These are phyloP conservation scores for Siniperca knerii DNA, from an alignment of 2,113 vertebrate species.

Conservation along the genomic window DNA sequence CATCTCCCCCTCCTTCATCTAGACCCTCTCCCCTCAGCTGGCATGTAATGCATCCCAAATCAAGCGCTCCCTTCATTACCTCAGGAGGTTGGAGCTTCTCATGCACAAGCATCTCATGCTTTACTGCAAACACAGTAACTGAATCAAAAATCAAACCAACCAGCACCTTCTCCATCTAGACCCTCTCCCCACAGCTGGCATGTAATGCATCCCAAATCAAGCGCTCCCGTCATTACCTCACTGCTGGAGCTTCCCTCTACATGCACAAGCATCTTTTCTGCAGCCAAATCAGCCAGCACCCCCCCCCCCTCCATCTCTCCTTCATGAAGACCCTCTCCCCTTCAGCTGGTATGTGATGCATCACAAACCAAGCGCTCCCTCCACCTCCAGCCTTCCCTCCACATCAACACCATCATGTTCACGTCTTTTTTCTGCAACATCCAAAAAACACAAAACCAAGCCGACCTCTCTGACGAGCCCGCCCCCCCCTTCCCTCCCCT, in stretches of 20 bases:
- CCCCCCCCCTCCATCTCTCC: no score
- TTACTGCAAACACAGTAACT: not conserved
- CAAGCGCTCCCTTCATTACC: constrained; percentile 5
- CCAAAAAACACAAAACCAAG: constrained; percentile 22
- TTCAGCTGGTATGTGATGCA: not conserved
- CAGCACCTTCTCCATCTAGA: not conserved
- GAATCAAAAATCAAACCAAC: not conserved
- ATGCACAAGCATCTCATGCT: not conserved
- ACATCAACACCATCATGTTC: constrained; percentile 44
- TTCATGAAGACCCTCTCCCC: not conserved
- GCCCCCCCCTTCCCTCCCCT: not conserved
- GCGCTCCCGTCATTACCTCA: not conserved
- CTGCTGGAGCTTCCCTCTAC: not conserved
- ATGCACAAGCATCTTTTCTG: not conserved
- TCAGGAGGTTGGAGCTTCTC: not conserved
- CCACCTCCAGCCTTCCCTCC: constrained; percentile 31
- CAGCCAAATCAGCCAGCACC: not conserved
- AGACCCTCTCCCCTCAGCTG: not conserved
- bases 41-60: constrained; percentile 2
- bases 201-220: not conserved
- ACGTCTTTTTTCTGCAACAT: constrained; percentile 40
- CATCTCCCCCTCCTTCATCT: not conserved
- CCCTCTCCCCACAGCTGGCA: no score
- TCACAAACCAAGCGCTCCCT: constrained; percentile 46
- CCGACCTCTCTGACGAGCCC: not conserved